These are phyloP conservation scores for Vombatus ursinus DNA, from an alignment of 2,113 vertebrate species.

Conservation along the genomic window DNA sequence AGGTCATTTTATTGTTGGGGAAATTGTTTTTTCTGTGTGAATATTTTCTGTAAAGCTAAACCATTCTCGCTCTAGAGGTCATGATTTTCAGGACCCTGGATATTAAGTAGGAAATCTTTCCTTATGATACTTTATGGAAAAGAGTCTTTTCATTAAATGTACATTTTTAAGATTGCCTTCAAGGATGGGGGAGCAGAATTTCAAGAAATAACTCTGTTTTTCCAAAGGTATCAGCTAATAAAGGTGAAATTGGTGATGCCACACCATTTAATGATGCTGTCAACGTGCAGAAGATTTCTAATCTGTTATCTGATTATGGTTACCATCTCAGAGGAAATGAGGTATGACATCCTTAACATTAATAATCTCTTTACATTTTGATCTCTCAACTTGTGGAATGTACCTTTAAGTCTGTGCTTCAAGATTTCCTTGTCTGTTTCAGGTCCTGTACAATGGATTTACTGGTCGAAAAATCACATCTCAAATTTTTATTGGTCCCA, in stretches of 20 bases:
- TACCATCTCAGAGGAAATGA: conserved; percentile 99
- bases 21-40: conserved; percentile 28
- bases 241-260: conserved; percentile 98
- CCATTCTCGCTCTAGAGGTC: neutral
- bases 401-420: conserved; percentile 29
- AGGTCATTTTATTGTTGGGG: conserved; percentile 14
- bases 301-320: conserved; percentile 96
- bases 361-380: neutral
- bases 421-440: conserved; percentile 50
- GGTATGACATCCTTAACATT: conserved; percentile 80
- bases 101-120: conserved; percentile 50
- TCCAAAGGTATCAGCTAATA: conserved; percentile 96
- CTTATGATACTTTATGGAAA: conserved; percentile 4
- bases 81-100: conserved; percentile 2
- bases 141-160: neutral
- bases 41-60: conserved; percentile 42
- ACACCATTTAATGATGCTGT: conserved; percentile 99
- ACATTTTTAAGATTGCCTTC: conserved; percentile 12
- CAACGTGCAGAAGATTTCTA: conserved; percentile 98
- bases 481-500: conserved; percentile 98
- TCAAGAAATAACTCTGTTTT: conserved; percentile 35
- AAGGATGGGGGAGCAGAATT: conserved; percentile 17
- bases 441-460: conserved; percentile 98
- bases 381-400: conserved; percentile 36
- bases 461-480: conserved; percentile 98